These are phyloP conservation scores for Glomeris maerens DNA, from an alignment of 1,140 invertebrate species.

Conservation along the genomic window DNA sequence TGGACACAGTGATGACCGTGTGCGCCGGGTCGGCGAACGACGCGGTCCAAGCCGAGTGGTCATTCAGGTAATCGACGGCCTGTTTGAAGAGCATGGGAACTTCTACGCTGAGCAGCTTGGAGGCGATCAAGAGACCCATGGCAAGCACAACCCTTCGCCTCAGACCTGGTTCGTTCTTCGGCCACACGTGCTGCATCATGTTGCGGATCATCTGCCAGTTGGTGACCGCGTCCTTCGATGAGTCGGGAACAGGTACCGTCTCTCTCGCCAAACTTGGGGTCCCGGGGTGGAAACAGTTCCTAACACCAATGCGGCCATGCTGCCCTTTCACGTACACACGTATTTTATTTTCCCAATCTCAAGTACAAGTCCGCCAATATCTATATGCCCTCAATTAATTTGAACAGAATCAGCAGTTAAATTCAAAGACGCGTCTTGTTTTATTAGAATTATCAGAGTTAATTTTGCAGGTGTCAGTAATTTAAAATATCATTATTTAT, in stretches of 20 bases:
- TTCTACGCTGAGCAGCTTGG: constrained; percentile 75
- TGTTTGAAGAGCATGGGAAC: constrained; percentile 98
- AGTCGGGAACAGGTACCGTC: constrained; percentile 34
- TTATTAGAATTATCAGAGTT: no score
- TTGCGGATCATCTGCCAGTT: constrained; percentile 65
- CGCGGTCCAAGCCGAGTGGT: constrained; percentile 31
- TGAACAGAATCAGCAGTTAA: no score
- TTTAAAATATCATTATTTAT: no score
- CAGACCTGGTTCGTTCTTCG: constrained; percentile 69
- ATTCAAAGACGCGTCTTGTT: no score
- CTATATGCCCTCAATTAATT: no score
- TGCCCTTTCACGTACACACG: no score
- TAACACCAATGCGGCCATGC: constrained; percentile 15
- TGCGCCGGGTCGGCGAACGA: constrained; percentile 27
- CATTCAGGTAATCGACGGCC: constrained; percentile 75
- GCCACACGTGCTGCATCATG: constrained; percentile 92
- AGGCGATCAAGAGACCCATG: constrained; percentile 57
- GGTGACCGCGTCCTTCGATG: constrained; percentile 36
- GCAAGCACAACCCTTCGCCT: constrained; percentile 70
- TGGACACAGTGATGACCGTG: constrained; percentile 39
- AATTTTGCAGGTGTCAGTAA: no score
- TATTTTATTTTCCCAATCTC: no score
- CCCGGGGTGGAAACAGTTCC: constrained; percentile 74
- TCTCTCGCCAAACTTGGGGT: constrained; percentile 50
- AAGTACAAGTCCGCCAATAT: no score